phyloP scores from a whole-genome alignment of 64 coral and sea anemone species.

The Platygyra sinensis region DNA sequence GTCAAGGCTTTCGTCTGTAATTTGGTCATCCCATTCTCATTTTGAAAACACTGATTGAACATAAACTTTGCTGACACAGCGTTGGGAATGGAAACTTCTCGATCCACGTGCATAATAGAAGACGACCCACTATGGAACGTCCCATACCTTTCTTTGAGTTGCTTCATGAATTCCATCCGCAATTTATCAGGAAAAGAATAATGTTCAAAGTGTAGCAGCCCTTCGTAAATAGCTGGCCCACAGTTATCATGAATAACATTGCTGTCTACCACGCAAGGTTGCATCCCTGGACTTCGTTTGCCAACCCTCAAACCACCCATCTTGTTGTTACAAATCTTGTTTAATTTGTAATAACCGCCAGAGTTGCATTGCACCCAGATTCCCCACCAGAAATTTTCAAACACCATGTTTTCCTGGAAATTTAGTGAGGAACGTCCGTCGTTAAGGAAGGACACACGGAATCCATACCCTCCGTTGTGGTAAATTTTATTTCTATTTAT shows the following conservation, averaged over 20 bases:
- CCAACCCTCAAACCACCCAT: constrained; percentile 17
- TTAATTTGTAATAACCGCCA: background rate
- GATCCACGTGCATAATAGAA: too few species aligned
- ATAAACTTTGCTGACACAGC: background rate
- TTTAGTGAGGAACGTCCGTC: background rate
- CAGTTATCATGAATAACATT: constrained; percentile 35
- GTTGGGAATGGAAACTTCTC: background rate
- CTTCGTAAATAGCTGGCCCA: background rate
- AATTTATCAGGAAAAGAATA: background rate
- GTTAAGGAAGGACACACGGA: background rate
- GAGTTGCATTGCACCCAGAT: constrained; percentile 17
- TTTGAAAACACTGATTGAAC: background rate
- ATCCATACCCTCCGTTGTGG: background rate
- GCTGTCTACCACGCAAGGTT: background rate
- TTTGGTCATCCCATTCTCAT: too few species aligned
- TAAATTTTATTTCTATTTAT: constrained; percentile 12
- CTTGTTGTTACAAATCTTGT: constrained; percentile 37
- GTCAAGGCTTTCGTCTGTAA: background rate
- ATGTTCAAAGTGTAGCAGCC: background rate
- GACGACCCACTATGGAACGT: too few species aligned
- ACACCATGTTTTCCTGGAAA: constrained; percentile 8
- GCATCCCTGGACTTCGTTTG: background rate
- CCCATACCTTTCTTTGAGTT: too few species aligned
- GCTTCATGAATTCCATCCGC: background rate
- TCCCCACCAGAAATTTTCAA: constrained; percentile 29